Percentiles rank a stretch among this genome's conserved stretches.
These are phyloP conservation scores for Thera obeliscata DNA, from an alignment of 2,888 invertebrate genomes.

Conservation along the genomic window DNA sequence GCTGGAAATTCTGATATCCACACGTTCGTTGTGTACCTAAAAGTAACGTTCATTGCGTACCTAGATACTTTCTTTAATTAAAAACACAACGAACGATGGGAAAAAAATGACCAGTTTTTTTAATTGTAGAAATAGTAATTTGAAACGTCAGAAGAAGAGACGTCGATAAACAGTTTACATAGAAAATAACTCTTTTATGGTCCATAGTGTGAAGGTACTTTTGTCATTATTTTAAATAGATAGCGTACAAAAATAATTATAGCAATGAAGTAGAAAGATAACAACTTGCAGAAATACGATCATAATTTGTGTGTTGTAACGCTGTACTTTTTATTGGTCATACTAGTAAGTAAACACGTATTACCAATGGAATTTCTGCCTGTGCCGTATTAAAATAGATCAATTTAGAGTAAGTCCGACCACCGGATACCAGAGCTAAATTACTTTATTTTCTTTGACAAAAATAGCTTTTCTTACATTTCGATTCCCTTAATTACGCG, in stretches of 20 bases:
- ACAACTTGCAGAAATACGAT: slow-evolving; percentile 42
- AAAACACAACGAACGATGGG: slow-evolving; percentile 47
- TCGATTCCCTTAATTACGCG: slow-evolving; percentile 67
- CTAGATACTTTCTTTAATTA: slow-evolving; percentile 17
- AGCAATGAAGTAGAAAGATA: slow-evolving; percentile 42
- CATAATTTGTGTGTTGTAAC: slow-evolving; percentile 8
- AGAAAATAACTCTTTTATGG: slow-evolving; percentile 49
- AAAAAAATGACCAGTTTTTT: slow-evolving; percentile 18
- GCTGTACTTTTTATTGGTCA: neutral
- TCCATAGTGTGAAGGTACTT: slow-evolving; percentile 42
- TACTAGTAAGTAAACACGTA: slow-evolving; percentile 2
- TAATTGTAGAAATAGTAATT: slow-evolving; percentile 46
- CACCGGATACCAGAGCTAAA: slow-evolving; percentile 76
- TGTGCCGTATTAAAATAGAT: slow-evolving; percentile 29
- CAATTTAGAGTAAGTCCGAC: slow-evolving; percentile 58
- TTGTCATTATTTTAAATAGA: slow-evolving; percentile 37
- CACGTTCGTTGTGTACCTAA: slow-evolving; percentile 11
- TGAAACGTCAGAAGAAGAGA: slow-evolving; percentile 34
- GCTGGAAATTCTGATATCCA: slow-evolving; percentile 1
- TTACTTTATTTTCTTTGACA: slow-evolving; percentile 74
- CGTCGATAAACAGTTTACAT: slow-evolving; percentile 33
- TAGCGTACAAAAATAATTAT: slow-evolving; percentile 53
- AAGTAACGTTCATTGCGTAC: neutral
- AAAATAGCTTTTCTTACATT: slow-evolving; percentile 79
- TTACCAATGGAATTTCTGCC: slow-evolving; percentile 23